Evolutionary conservation across 2,888 invertebrate species (phyloP).

Genomic region (Tenodera sinensis): DNA sequence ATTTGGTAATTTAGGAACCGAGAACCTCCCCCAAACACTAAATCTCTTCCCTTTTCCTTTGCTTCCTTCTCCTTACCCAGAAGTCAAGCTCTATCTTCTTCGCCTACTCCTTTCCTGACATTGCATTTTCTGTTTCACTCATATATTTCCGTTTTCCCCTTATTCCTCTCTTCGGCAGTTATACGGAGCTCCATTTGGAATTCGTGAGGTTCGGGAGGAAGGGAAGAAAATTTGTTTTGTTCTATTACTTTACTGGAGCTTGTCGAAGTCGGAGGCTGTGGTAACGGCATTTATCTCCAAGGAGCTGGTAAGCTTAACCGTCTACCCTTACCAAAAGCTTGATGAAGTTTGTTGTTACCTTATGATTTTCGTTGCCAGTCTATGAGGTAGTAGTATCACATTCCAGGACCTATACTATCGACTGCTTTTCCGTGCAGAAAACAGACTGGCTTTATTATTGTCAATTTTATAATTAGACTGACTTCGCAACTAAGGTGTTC

Average conservation of each 20-base stretch:
- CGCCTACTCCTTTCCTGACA: not conserved
- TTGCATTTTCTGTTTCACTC: not conserved
- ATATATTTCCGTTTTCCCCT: not conserved
- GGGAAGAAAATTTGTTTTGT: not conserved
- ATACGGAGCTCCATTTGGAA: not conserved
- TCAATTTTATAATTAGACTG: too few species aligned
- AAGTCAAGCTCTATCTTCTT: not conserved
- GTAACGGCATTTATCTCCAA: not conserved
- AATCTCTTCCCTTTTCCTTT: not conserved
- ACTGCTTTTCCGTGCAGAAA: too few species aligned
- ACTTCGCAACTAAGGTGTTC: too few species aligned
- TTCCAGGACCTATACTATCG: too few species aligned
- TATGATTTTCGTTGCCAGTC: not conserved
- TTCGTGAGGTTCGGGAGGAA: not conserved
- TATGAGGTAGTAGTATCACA: not conserved
- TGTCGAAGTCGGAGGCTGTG: not conserved
- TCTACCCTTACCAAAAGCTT: not conserved
- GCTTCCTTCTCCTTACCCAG: not conserved
- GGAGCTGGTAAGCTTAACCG: not conserved
- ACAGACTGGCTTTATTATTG: too few species aligned
- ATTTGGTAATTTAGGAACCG: conserved; percentile 26
- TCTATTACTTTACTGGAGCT: not conserved
- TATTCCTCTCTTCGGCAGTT: not conserved
- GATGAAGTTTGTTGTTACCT: not conserved
- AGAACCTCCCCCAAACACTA: conserved; percentile 3